Evolutionary conservation across 2,888 invertebrate species (phyloP).

Genomic region (Ormyrus thymus): DNA sequence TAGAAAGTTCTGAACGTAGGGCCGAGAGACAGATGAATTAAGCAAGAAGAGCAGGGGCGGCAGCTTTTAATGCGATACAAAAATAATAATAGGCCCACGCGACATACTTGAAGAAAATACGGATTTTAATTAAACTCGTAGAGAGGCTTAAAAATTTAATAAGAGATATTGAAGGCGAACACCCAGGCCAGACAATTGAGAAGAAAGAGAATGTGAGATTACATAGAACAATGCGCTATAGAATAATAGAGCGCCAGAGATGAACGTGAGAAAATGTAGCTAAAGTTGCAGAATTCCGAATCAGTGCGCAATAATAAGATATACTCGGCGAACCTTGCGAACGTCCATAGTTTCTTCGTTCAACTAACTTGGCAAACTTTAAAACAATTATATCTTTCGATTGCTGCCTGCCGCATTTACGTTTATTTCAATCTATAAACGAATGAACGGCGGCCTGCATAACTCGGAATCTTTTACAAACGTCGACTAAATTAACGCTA

Average conservation of each 20-base stretch:
- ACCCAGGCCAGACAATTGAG: background rate
- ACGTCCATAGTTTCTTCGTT: background rate
- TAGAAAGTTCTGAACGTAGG: slow-evolving; percentile 17
- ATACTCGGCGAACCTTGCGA: background rate
- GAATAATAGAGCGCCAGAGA: slow-evolving; percentile 23
- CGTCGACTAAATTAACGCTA: too few species aligned
- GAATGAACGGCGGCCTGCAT: too few species aligned
- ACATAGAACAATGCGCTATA: slow-evolving; percentile 25
- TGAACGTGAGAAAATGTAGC: slow-evolving; percentile 19
- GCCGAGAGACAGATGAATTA: slow-evolving; percentile 13
- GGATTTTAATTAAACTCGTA: slow-evolving; percentile 34
- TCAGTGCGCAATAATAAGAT: background rate
- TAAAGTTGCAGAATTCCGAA: background rate
- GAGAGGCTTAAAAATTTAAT: slow-evolving; percentile 28
- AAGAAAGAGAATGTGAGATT: slow-evolving; percentile 11
- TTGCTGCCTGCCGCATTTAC: too few species aligned
- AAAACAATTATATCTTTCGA: background rate
- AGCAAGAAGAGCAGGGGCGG: background rate
- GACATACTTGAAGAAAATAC: background rate
- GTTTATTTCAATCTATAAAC: too few species aligned
- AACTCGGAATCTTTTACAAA: too few species aligned
- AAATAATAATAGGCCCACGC: slow-evolving; percentile 27
- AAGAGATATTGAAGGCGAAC: slow-evolving; percentile 11
- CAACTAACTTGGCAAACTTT: background rate
- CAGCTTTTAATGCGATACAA: slow-evolving; percentile 20